Conservation (phyloP, 2,888 invertebrate genomes). For the Pyrrhia umbra region DNA sequence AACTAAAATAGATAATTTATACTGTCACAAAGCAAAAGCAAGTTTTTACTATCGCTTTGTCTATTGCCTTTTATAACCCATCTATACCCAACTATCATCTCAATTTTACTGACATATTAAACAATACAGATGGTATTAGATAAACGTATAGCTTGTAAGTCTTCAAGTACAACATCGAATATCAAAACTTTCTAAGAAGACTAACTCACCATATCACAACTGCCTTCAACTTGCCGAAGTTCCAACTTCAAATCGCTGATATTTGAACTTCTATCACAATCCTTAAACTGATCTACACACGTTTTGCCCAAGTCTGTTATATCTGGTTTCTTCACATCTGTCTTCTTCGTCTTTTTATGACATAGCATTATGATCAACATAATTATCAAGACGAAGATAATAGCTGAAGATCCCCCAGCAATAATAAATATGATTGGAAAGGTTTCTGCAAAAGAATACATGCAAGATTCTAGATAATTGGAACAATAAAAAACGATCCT, state of each 20-base stretch:
- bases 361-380: slow-evolving; percentile 95
- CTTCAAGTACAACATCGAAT: background rate
- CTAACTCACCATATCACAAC: slow-evolving; percentile 92
- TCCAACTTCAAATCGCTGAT: slow-evolving; percentile 97
- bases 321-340: slow-evolving; percentile 90
- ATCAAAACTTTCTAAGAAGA: background rate
- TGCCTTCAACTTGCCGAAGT: slow-evolving; percentile 95
- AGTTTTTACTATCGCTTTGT: no score
- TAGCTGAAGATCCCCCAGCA: slow-evolving; percentile 93
- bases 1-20: no score
- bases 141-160: background rate
- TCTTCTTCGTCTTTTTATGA: slow-evolving; percentile 90
- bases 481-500: background rate
- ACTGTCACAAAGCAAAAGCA: no score
- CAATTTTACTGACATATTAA: no score
- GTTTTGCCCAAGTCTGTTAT: slow-evolving; percentile 81
- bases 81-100: no score
- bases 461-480: background rate
- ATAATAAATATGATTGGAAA: slow-evolving; percentile 94
- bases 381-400: slow-evolving; percentile 94
- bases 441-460: slow-evolving; percentile 90
- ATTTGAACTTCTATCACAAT: slow-evolving; percentile 96
- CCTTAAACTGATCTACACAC: slow-evolving; percentile 89
- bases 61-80: no score
- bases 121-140: background rate